phyloP scores from a whole-genome alignment of 2,113 vertebrate species.

The Rhipidura dahli region DNA sequence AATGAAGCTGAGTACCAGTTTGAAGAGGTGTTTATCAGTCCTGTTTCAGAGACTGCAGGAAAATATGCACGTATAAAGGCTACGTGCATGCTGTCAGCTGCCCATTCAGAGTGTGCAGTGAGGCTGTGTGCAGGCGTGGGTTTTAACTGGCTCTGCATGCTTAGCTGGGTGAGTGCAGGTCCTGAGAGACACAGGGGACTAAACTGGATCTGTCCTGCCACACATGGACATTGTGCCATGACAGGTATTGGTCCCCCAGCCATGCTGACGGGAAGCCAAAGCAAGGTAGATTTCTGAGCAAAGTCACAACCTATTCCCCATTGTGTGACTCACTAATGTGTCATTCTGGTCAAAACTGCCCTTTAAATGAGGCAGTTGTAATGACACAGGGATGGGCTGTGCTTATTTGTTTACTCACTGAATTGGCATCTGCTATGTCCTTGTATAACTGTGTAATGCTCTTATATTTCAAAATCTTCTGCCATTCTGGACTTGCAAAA shows the following conservation, averaged over 20 bases:
- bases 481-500: neutral
- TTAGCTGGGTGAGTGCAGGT: neutral
- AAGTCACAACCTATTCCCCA: neutral
- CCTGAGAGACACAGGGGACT: neutral
- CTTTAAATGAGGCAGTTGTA: neutral
- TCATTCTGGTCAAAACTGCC: neutral
- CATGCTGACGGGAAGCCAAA: neutral
- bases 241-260: neutral
- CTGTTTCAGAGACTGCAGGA: neutral
- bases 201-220: neutral
- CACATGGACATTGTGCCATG: neutral
- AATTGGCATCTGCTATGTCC: neutral
- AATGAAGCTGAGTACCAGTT: neutral
- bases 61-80: neutral
- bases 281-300: neutral
- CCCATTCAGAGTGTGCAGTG: neutral
- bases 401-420: neutral
- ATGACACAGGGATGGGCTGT: neutral
- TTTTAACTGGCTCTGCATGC: neutral
- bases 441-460: neutral
- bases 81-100: fast-evolving
- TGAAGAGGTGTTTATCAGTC: conserved; percentile 3
- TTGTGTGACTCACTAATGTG: neutral
- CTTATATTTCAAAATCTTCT: neutral
- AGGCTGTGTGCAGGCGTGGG: neutral